Base-by-base conservation (phyloP, 1,140 invertebrate species). In the Andricus grossulariae region DNA sequence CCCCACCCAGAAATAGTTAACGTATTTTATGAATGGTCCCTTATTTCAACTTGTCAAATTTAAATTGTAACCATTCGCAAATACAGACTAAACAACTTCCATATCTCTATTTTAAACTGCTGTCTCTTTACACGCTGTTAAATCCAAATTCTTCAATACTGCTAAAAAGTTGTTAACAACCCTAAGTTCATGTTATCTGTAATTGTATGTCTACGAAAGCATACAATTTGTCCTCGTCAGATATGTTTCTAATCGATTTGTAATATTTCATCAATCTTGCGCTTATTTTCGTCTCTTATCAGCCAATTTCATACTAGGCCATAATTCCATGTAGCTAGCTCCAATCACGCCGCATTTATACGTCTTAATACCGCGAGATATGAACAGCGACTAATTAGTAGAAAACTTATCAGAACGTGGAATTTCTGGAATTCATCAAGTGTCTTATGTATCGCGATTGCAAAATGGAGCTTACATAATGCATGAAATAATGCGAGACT, bases 401-500 rank as follows among this genome's bases (percentile, higher is more conserved):
- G 6, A 15, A 3, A 16, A 5, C 21, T 66, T 66, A 66, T 66
- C 25, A 16, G 57, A n/a, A 54, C 10, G 39, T 10, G 57, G 57
- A 66, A 66, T 66, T 32, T 32, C 3, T 1, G 5, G 55, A 57
- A 57, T 57, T 13, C 11, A 10, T 57, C 19, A 25, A 21, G 39
- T 45, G 10, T 45, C 10, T 45, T 45, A 11, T 10, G 10, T 15
- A 66, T 25, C 13, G 16, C 12, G 25, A 66, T 66, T 66, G 25
- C 57, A 66, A 66, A 66, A 66, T 66, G 12, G 57, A 66, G 25
- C 12, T 66, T 66, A 66, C 21, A 66, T 66, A 66, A 66, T 66
- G 13, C 52, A 66, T 66, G 25, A 25, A 66, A 15, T 66, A 32
- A 32, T 10, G 15, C 16, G 39, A 4, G 15, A 66, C 39, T 45